Percentiles rank a stretch among this genome's conserved stretches.
These are phyloP conservation scores for Siderastrea radians DNA, from an alignment of 92 coral and sea anemone species.

Conservation along the genomic window DNA sequence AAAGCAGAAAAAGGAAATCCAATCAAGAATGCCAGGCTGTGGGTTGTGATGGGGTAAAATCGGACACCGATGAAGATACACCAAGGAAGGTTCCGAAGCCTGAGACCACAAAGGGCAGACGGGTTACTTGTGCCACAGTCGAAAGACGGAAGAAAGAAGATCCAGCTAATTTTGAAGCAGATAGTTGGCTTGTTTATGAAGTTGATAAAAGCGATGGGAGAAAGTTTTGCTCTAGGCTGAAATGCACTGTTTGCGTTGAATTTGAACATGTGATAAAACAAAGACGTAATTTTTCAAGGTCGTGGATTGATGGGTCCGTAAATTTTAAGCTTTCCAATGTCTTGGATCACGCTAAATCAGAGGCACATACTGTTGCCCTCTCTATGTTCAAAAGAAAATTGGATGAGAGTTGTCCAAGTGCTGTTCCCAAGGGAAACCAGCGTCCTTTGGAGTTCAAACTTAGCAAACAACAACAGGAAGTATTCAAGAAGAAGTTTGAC, in stretches of 20 bases:
- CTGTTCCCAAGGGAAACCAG: neutral
- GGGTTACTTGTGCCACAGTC: slow-evolving; percentile 13
- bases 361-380: neutral
- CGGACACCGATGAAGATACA: neutral
- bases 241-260: neutral
- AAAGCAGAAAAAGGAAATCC: too few relatives aligned
- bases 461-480: neutral
- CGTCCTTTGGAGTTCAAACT: neutral
- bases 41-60: neutral
- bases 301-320: neutral
- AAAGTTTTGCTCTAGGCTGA: neutral
- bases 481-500: neutral
- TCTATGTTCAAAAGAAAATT: neutral
- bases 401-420: neutral
- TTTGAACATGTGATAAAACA: neutral
- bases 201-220: neutral
- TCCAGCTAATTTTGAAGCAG: neutral
- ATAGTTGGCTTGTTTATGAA: neutral
- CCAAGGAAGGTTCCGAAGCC: too few relatives aligned
- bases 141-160: neutral
- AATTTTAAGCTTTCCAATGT: neutral
- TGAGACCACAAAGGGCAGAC: neutral
- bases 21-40: too few relatives aligned
- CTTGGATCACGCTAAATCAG: neutral
- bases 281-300: neutral